Evolutionary conservation across 2,797 vertebrate species (phyloP), one percentile per base, ranked within the genome.

Genomic region (Gambusia yucatana): DNA sequence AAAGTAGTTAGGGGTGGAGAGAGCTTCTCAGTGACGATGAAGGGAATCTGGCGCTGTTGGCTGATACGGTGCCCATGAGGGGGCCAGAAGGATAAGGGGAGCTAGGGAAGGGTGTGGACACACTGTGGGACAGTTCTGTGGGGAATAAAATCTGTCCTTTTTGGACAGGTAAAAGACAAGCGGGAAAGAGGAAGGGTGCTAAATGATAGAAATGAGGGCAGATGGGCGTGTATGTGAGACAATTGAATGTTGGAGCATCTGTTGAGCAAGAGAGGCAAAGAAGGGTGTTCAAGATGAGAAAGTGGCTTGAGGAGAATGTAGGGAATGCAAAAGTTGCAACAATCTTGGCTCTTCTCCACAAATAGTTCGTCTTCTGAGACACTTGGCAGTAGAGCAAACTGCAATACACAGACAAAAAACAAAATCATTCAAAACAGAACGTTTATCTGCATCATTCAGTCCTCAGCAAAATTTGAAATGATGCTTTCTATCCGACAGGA

Each of bases 31-130:
- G 90, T 77, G 86, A 79, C 14, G 78, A 82, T 73, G 89, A 87
- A 87, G 90, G 92, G 90, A 92, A 92, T 89, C 86, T 88, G 86
- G 88, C 78, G 72, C 84, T 85, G 82, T 71, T 87, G 84, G 75
- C 84, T 89, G 92, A 94, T 92, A 78, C 77, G 91, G 94, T n/a
- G 93, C 95, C 96, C 96, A 97, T 97, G 77, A 94, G 96, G 92
- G 92, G 94, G 89, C 73, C 77, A 83, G 90, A 36, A 33, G 83
- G 81, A 76, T 36, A 16, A 73, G 79, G 88, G 72, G 81, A 77
- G 76, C 75, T 1, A 2, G 41, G 48, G 79, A 78, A 80, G 39
- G 74, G 70, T 55, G 74, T 44, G 30, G 73, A 30, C 73, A 39
- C 5, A 11, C 75, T 36, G 71, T 36, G 30, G 28, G 81, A 48